These are phyloP conservation scores for Brachionus manjavacas DNA, from an alignment of 1,140 invertebrate genomes.

Conservation along the genomic window DNA sequence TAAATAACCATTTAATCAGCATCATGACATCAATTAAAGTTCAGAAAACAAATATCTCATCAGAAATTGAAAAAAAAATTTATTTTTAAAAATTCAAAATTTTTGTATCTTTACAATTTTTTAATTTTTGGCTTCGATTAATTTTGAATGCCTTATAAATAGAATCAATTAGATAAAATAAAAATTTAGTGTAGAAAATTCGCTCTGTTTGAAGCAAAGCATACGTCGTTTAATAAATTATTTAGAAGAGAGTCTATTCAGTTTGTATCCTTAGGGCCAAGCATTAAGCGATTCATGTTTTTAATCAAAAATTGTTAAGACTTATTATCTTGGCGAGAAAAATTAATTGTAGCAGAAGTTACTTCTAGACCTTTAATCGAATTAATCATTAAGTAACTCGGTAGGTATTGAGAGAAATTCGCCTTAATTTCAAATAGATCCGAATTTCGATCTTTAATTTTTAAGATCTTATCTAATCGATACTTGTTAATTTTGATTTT, in stretches of 20 bases:
- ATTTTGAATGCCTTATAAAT: neutral
- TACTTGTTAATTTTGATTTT: neutral
- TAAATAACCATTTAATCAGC: no score
- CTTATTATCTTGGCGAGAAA: neutral
- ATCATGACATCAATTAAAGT: no score
- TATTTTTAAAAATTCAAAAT: no score
- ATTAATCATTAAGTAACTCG: constrained; percentile 6
- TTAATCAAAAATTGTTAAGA: neutral
- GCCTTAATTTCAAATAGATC: neutral
- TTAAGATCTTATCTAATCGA: neutral
- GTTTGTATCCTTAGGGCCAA: neutral
- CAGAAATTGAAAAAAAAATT: no score
- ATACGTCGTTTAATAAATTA: neutral
- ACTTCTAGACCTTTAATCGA: neutral
- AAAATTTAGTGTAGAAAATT: neutral
- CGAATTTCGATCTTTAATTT: neutral
- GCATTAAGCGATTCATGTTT: neutral
- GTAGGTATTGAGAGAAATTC: neutral
- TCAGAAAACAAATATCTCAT: no score
- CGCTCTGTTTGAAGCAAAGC: neutral
- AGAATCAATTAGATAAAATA: neutral
- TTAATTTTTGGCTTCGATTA: neutral
- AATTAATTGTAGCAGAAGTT: constrained; percentile 4
- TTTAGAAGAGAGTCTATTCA: neutral
- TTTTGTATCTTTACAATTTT: no score